Conservation (phyloP, 1,140 invertebrate species). For the Pseudomyrmex flavicornis region DNA sequence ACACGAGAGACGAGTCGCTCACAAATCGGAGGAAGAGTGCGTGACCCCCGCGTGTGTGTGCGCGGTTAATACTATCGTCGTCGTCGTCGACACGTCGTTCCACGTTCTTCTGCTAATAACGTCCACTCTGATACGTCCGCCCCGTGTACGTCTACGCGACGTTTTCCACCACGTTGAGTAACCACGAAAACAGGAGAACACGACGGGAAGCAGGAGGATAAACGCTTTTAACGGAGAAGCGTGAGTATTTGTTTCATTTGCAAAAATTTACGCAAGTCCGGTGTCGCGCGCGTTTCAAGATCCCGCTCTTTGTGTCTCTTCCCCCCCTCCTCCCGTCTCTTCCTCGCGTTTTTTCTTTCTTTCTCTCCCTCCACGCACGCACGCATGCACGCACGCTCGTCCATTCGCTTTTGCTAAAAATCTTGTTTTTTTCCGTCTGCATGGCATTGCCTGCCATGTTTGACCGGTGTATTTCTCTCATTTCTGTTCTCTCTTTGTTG, state of each 20-base stretch:
- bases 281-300: background rate
- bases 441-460: slow-evolving; percentile 71
- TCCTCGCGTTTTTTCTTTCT: background rate
- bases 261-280: slow-evolving; percentile 35
- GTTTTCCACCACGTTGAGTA: background rate
- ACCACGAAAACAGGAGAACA: background rate
- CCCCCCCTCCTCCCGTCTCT: too few relatives aligned
- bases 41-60: slow-evolving; percentile 66
- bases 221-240: slow-evolving; percentile 29
- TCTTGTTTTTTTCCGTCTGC: slow-evolving; percentile 73
- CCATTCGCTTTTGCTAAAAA: slow-evolving; percentile 58
- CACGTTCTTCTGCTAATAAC: slow-evolving; percentile 23
- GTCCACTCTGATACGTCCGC: background rate
- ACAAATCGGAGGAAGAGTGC: slow-evolving; percentile 61
- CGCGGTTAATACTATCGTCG: slow-evolving; percentile 33
- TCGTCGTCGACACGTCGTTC: slow-evolving; percentile 16
- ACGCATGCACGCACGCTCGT: slow-evolving; percentile 46
- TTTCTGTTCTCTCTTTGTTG: slow-evolving; percentile 9
- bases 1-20: slow-evolving; percentile 53
- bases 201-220: background rate
- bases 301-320: background rate
- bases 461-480: slow-evolving; percentile 62
- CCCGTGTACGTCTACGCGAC: slow-evolving; percentile 27
- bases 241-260: slow-evolving; percentile 62
- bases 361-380: background rate